Evolutionary conservation across 1,140 invertebrate species (phyloP).

Genomic region (Cherax destructor): DNA sequence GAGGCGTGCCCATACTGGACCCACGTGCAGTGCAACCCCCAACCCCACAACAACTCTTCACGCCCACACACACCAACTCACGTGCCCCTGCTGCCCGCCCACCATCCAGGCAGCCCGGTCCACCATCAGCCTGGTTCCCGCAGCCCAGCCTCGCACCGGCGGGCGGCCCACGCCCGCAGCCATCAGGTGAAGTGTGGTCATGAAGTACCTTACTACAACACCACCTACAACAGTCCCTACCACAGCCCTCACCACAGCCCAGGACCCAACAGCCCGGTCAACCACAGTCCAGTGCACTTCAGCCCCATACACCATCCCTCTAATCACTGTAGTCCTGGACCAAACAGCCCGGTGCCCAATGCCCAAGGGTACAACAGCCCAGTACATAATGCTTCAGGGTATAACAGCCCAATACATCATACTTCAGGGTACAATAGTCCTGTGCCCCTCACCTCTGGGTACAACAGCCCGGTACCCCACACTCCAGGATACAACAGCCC

Average conservation of each 20-base stretch:
- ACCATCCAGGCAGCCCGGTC: constrained; percentile 57
- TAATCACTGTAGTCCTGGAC: constrained; percentile 14
- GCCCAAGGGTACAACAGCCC: constrained; percentile 33
- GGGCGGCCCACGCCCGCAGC: constrained; percentile 45
- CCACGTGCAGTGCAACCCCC: constrained; percentile 62
- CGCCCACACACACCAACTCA: constrained; percentile 61
- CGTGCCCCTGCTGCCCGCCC: constrained; percentile 40
- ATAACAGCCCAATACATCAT: constrained; percentile 33
- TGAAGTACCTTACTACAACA: constrained; percentile 27
- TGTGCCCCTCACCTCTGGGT: constrained; percentile 18
- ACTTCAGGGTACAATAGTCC: constrained; percentile 20
- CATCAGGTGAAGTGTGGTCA: constrained; percentile 56
- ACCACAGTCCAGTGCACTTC: constrained; percentile 54
- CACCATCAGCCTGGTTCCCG: constrained; percentile 54
- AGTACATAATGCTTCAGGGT: constrained; percentile 23
- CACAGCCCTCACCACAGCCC: constrained; percentile 61
- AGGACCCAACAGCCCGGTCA: constrained; percentile 54
- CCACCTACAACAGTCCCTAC: constrained; percentile 55
- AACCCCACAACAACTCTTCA: background rate
- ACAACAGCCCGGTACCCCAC: constrained; percentile 27
- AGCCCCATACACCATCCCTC: constrained; percentile 37
- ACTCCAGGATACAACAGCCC: constrained; percentile 42
- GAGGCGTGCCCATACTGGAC: constrained; percentile 67
- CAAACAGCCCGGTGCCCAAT: background rate
- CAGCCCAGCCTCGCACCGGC: constrained; percentile 35